A percentile compares a stretch with the other conserved stretches of the same genome.
Evolutionary conservation across 2,888 invertebrate species (phyloP).

Genomic region (Dryococelus australis): DNA sequence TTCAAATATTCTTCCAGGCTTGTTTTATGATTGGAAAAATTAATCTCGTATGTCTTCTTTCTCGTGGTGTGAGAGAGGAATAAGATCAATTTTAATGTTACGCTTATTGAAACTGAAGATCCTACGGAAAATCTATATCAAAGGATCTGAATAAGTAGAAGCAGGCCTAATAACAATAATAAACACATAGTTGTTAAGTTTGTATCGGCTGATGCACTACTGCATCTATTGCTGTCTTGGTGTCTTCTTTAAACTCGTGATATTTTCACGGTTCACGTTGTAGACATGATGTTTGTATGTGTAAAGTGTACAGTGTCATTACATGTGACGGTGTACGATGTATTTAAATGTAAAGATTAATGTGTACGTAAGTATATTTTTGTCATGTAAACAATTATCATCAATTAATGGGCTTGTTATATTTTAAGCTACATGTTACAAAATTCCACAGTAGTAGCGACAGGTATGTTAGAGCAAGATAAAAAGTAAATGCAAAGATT

Average conservation of each 20-base stretch:
- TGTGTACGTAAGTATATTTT: neutral
- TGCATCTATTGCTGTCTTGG: neutral
- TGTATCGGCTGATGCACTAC: neutral
- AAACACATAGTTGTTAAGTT: neutral
- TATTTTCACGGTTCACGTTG: neutral
- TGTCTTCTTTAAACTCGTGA: neutral
- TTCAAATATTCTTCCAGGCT: neutral
- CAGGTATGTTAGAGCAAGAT: too few relatives aligned
- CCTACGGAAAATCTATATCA: neutral
- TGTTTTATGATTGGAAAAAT: neutral
- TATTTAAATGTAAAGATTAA: neutral
- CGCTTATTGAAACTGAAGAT: conserved; percentile 23
- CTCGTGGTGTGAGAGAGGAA: neutral
- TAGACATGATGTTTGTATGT: neutral
- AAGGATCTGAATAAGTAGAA: conserved; percentile 29
- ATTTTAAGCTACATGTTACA: neutral
- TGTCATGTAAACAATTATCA: neutral
- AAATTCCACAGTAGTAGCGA: neutral
- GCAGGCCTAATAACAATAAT: conserved; percentile 27
- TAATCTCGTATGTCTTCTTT: neutral
- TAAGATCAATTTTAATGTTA: conserved; percentile 21
- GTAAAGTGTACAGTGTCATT: neutral
- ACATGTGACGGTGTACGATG: neutral
- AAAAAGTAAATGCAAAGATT: too few relatives aligned
- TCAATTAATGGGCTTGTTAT: neutral